Conservation (phyloP, 2,113 vertebrate genomes). For the Puffinus mauretanicus region DNA sequence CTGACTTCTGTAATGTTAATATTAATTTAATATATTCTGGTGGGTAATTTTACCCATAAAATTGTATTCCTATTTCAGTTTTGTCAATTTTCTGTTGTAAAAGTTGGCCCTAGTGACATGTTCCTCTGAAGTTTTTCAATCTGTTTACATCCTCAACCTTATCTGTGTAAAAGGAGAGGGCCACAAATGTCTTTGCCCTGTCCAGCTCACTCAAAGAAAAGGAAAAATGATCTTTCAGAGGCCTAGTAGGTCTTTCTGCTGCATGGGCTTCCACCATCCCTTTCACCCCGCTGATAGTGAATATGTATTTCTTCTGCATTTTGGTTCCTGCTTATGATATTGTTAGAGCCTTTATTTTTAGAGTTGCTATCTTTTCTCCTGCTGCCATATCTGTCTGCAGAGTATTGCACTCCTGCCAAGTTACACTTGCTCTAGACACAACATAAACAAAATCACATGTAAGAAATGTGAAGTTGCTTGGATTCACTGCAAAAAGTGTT, state of each 20-base stretch:
- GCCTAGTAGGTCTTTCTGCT: neutral
- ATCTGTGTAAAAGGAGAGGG: neutral
- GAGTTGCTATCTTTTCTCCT: slow-evolving; percentile 41
- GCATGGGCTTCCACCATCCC: neutral
- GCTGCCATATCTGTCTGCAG: slow-evolving; percentile 55
- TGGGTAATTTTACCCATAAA: neutral
- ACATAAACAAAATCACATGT: slow-evolving; percentile 36
- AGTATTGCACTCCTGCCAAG: slow-evolving; percentile 52
- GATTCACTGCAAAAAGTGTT: neutral
- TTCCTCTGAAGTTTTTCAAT: neutral
- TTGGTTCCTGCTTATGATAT: neutral
- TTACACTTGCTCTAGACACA: slow-evolving; percentile 47
- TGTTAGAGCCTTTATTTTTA: slow-evolving; percentile 60
- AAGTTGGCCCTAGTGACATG: neutral
- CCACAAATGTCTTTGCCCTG: neutral
- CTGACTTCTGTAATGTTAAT: neutral
- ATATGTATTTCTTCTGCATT: neutral
- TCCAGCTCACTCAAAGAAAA: neutral
- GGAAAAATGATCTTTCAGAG: neutral
- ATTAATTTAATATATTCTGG: neutral
- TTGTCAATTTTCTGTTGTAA: neutral
- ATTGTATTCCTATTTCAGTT: neutral
- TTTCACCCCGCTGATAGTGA: neutral
- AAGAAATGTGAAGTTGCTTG: neutral
- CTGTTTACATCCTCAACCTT: neutral